Conservation (phyloP, 2,797 vertebrate genomes). For the Sebastolobus altivelis region DNA sequence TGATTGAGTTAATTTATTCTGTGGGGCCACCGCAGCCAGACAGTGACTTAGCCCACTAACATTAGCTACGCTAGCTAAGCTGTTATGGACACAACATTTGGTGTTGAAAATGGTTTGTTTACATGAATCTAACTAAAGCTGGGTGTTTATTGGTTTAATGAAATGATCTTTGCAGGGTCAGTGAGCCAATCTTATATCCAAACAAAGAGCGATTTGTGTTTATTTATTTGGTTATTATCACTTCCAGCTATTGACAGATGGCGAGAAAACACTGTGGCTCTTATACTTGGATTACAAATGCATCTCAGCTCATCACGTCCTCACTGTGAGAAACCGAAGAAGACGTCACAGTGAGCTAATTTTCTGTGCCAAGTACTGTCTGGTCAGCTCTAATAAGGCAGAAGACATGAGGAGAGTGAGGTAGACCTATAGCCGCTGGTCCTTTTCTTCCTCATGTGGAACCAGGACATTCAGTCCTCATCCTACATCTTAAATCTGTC, state of each 20-base stretch:
- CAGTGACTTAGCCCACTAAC: too few species aligned
- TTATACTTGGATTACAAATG: slow-evolving; percentile 58
- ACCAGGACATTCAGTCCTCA: neutral
- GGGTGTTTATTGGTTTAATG: slow-evolving; percentile 30
- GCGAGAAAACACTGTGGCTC: slow-evolving; percentile 51
- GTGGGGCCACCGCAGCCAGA: too few species aligned
- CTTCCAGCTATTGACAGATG: slow-evolving; percentile 55
- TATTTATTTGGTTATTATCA: slow-evolving; percentile 18
- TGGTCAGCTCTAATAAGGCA: slow-evolving; percentile 36
- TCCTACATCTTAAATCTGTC: slow-evolving; percentile 7
- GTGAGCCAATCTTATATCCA: slow-evolving; percentile 23
- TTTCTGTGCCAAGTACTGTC: slow-evolving; percentile 35
- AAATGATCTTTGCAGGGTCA: slow-evolving; percentile 24
- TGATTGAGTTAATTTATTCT: too few species aligned
- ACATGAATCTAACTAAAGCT: neutral
- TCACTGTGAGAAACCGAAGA: slow-evolving; percentile 42
- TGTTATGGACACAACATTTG: slow-evolving; percentile 26
- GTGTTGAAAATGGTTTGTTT: neutral
- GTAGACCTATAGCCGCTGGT: neutral
- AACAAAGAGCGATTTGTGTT: slow-evolving; percentile 34
- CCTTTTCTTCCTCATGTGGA: neutral
- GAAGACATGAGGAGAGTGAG: neutral
- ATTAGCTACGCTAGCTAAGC: neutral
- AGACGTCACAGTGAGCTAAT: slow-evolving; percentile 10
- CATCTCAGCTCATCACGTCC: slow-evolving; percentile 51